These are phyloP conservation scores for Leptinotarsa undecemlineata DNA, from an alignment of 1,140 invertebrate genomes.

Conservation along the genomic window DNA sequence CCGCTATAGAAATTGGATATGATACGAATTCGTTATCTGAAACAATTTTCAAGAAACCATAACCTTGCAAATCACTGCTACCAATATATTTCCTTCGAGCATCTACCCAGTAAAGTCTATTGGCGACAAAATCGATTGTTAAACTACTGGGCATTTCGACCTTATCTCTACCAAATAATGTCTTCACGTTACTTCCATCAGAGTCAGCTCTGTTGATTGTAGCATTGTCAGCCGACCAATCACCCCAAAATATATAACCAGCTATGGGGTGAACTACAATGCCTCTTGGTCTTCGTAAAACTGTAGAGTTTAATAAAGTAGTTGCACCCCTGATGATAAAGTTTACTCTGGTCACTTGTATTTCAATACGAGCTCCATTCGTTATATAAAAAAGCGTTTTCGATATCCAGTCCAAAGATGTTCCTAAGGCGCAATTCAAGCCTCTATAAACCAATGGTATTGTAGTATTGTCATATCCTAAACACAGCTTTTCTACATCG, in stretches of 20 bases:
- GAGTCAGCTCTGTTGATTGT: slow-evolving; percentile 83
- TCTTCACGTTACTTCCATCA: slow-evolving; percentile 77
- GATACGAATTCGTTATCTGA: slow-evolving; percentile 67
- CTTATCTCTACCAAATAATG: slow-evolving; percentile 67
- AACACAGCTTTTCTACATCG: slow-evolving; percentile 78
- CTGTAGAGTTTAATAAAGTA: slow-evolving; percentile 74
- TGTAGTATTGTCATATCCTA: slow-evolving; percentile 65
- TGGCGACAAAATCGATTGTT: slow-evolving; percentile 80
- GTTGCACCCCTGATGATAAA: slow-evolving; percentile 68
- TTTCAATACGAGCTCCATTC: slow-evolving; percentile 75
- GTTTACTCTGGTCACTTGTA: slow-evolving; percentile 79
- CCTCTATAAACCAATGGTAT: slow-evolving; percentile 72
- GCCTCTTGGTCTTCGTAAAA: slow-evolving; percentile 80
- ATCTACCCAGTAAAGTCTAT: slow-evolving; percentile 86
- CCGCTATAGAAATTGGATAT: slow-evolving; percentile 84
- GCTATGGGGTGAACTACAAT: slow-evolving; percentile 84
- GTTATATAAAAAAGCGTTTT: slow-evolving; percentile 86
- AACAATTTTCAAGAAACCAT: slow-evolving; percentile 73
- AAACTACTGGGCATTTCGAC: slow-evolving; percentile 89
- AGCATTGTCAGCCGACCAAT: slow-evolving; percentile 81
- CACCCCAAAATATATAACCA: slow-evolving; percentile 90
- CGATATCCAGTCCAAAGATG: slow-evolving; percentile 93
- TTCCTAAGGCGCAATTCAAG: slow-evolving; percentile 84
- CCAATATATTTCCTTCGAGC: slow-evolving; percentile 81
- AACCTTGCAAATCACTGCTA: slow-evolving; percentile 81